A percentile compares a stretch with the other conserved stretches of the same genome.
These are phyloP conservation scores for Limnephilus marmoratus DNA, from an alignment of 2,888 invertebrate species.

Conservation along the genomic window DNA sequence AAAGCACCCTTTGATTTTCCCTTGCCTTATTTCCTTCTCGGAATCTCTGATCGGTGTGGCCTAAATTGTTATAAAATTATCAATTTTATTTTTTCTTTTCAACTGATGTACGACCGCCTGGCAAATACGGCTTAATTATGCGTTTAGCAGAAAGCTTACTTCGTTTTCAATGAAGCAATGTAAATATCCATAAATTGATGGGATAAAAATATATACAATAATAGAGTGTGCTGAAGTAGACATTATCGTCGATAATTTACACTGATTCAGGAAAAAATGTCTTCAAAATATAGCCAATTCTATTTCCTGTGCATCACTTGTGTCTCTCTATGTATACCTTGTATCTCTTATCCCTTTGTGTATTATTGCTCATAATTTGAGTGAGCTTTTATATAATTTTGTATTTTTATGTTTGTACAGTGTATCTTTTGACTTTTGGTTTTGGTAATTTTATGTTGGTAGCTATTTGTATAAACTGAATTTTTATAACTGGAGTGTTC, in stretches of 20 bases:
- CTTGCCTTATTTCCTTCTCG: not conserved
- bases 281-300: too few species aligned
- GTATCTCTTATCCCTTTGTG: too few species aligned
- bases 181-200: constrained; percentile 5
- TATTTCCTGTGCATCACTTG: too few species aligned
- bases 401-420: too few species aligned
- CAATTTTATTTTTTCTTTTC: not conserved
- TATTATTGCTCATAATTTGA: too few species aligned
- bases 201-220: not conserved
- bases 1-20: constrained; percentile 12
- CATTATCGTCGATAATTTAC: not conserved
- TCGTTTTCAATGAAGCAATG: constrained; percentile 31
- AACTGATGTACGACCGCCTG: constrained; percentile 4
- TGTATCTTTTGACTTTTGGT: too few species aligned
- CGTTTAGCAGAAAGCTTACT: not conserved
- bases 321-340: too few species aligned
- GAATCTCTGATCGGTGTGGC: not conserved
- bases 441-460: too few species aligned
- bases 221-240: not conserved
- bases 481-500: too few species aligned
- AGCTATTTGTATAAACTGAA: too few species aligned
- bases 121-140: constrained; percentile 19
- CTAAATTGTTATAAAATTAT: not conserved
- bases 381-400: too few species aligned
- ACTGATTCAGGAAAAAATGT: too few species aligned